Evolutionary conservation across 2,797 vertebrate species (phyloP).

Genomic region (Acestrorhynchus altus): DNA sequence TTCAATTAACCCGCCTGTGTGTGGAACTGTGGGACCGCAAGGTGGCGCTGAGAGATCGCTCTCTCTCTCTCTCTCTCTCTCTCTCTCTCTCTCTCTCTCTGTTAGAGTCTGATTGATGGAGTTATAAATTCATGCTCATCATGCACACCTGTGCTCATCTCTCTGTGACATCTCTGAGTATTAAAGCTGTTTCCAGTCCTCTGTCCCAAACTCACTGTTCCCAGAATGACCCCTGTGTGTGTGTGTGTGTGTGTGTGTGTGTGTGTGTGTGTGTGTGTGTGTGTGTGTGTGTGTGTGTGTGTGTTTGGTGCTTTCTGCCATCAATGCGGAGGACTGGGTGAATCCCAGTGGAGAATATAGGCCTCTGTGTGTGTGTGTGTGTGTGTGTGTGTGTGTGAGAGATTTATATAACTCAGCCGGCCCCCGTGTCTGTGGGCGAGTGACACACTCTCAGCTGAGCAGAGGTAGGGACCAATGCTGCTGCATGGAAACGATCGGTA

Average conservation of each 20-base stretch:
- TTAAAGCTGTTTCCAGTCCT: too few species aligned
- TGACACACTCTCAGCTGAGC: conserved; percentile 22
- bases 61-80: neutral
- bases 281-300: too few species aligned
- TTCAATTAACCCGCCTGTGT: neutral
- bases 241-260: too few species aligned
- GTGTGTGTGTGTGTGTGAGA: conserved; percentile 20
- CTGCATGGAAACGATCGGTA: conserved; percentile 30
- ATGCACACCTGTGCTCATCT: too few species aligned
- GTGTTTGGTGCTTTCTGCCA: conserved; percentile 13
- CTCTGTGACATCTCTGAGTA: too few species aligned
- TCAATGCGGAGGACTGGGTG: conserved; percentile 1
- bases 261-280: too few species aligned
- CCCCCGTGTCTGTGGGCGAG: conserved; percentile 51
- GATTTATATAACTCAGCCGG: conserved; percentile 46
- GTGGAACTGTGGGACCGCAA: neutral
- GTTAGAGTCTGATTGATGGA: too few species aligned
- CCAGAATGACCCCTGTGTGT: too few species aligned
- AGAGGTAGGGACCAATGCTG: conserved; percentile 25
- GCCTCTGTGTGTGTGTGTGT: conserved; percentile 29
- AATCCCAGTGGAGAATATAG: neutral
- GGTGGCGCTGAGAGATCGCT: neutral
- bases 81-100: neutral
- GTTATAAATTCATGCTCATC: too few species aligned
- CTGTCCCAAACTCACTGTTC: too few species aligned